These are phyloP conservation scores for Coelopa pilipes DNA, from an alignment of 2,888 invertebrate species.

Conservation along the genomic window DNA sequence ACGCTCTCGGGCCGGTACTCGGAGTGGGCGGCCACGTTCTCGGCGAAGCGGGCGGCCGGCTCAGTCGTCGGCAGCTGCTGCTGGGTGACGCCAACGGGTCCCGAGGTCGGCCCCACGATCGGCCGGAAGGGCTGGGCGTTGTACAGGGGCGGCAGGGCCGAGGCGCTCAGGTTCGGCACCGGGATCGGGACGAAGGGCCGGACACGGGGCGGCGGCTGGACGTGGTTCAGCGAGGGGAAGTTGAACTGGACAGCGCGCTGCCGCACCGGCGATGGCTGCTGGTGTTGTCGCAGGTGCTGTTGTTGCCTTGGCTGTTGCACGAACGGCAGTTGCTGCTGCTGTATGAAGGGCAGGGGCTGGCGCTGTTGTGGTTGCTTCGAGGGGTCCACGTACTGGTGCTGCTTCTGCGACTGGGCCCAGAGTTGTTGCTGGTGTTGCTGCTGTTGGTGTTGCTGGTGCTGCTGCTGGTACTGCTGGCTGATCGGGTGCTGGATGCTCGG, in stretches of 20 bases:
- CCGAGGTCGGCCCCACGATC: not conserved
- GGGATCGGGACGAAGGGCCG: slow-evolving; percentile 69
- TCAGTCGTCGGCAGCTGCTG: slow-evolving; percentile 58
- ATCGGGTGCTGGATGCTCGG: slow-evolving; percentile 51
- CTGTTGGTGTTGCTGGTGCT: slow-evolving; percentile 32
- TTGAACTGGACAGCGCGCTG: slow-evolving; percentile 49
- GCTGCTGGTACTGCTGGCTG: slow-evolving; percentile 17
- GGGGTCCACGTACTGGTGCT: slow-evolving; percentile 6
- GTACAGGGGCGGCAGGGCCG: slow-evolving; percentile 73
- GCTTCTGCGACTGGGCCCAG: slow-evolving; percentile 35
- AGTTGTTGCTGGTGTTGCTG: slow-evolving; percentile 38
- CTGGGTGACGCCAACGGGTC: slow-evolving; percentile 48
- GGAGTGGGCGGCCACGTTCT: slow-evolving; percentile 58
- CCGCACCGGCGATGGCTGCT: slow-evolving; percentile 40
- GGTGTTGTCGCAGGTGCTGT: slow-evolving; percentile 36
- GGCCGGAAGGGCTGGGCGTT: slow-evolving; percentile 71
- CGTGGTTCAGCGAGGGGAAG: slow-evolving; percentile 40
- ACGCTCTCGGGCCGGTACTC: slow-evolving; percentile 54
- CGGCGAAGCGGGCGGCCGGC: slow-evolving; percentile 47
- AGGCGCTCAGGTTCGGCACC: slow-evolving; percentile 74
- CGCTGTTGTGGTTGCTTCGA: slow-evolving; percentile 35
- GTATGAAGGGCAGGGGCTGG: slow-evolving; percentile 40
- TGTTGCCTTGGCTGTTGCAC: slow-evolving; percentile 33
- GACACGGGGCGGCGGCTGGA: slow-evolving; percentile 35
- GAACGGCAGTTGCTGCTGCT: slow-evolving; percentile 33